Conservation (phyloP, 92 coral and sea anemone genomes). For the Porites divaricata region DNA sequence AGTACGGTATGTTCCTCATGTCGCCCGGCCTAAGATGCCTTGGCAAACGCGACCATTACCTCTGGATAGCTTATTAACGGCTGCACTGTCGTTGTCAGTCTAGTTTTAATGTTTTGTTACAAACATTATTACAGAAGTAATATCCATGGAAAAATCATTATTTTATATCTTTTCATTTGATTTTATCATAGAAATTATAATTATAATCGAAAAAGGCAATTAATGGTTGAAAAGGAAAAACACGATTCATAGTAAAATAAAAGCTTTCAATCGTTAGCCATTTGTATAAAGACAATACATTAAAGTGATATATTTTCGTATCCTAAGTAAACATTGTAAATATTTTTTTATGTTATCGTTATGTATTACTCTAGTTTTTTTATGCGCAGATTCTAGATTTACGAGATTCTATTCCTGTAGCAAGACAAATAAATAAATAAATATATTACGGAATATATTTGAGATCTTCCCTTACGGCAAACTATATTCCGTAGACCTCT, state of each 20-base stretch:
- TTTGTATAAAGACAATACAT: constrained; percentile 17
- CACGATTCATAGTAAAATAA: background rate
- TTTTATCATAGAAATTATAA: background rate
- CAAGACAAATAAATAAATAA: too few relatives aligned
- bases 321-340: constrained; percentile 6
- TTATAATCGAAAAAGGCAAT: background rate
- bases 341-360: background rate
- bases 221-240: background rate
- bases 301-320: constrained; percentile 25
- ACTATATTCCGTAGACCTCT: too few relatives aligned
- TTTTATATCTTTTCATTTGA: background rate
- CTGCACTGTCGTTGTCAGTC: background rate
- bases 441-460: too few relatives aligned
- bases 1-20: background rate
- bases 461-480: too few relatives aligned
- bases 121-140: background rate
- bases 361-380: too few relatives aligned
- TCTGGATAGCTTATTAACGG: background rate
- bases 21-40: background rate
- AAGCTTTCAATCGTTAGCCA: background rate
- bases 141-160: constrained; percentile 1
- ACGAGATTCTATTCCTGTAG: background rate
- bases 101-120: background rate
- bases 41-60: too few relatives aligned
- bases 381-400: too few relatives aligned